Evolutionary conservation across 2,797 vertebrate species (phyloP), one percentile per base, ranked within the genome.

Genomic region (Microchirus variegatus): DNA sequence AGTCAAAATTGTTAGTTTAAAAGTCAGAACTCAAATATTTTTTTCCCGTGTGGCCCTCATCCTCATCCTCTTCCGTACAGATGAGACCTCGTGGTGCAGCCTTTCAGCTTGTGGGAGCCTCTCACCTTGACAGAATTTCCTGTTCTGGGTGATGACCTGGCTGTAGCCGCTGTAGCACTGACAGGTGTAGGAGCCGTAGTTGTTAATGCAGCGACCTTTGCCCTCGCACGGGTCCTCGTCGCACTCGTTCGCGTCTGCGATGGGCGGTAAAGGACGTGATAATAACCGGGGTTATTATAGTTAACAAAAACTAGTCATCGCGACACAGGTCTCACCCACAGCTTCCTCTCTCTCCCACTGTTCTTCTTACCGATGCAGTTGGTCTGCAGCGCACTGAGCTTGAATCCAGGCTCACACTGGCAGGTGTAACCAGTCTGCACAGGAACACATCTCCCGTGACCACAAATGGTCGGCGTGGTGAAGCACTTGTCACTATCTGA

Each of bases 61-160:
- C n/a, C n/a, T n/a, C n/a, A n/a, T n/a, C n/a, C n/a, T n/a, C n/a
- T n/a, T n/a, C n/a, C n/a, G n/a, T n/a, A 88, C 66, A 59, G 70
- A 81, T 48, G n/a, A 73, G 56, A 71, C 45, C 70, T 59, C 41
- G 59, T 13, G 1, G 55, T 10, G 22, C 41, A 43, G 42, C 18
- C 49, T 12, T 3, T 50, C 59, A 57, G 40, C 22, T 62, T 44
- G 42, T 52, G 53, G 18, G 18, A 47, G 16, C 36, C 83, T 22
- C 94, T 94, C 80, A 97, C 97, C 97, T 91, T 94, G 93, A 88
- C 97, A 98, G 79, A 90, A 94, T 86, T 93, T 95, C 56, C 82
- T 92, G 85, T 94, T 92, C 49, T 92, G 92, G 0, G 73, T 93
- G 79, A 93, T 90, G 77, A 90, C 81, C 75, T 93, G 88, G 17